These are phyloP conservation scores for Pseudorhombus dupliciocellatus DNA, from an alignment of 2,113 vertebrate genomes.

Conservation along the genomic window DNA sequence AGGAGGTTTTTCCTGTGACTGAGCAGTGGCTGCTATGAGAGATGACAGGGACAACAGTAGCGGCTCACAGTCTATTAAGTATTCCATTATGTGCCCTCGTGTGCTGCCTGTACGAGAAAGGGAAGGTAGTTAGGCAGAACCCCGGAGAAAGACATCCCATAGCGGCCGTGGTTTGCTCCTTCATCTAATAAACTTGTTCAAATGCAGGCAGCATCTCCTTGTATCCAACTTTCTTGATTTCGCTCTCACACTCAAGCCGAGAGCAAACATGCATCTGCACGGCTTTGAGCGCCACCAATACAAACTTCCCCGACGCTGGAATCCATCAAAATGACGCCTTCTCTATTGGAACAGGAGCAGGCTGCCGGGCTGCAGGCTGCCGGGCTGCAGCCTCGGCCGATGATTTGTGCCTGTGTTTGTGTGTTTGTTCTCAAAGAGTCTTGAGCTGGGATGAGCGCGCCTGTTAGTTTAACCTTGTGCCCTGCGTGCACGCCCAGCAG, in stretches of 20 bases:
- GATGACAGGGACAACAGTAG: slow-evolving; percentile 47
- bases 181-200: slow-evolving; percentile 69
- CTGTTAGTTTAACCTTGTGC: slow-evolving; percentile 64
- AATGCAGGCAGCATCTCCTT: slow-evolving; percentile 39
- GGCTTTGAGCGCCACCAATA: slow-evolving; percentile 4
- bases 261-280: slow-evolving; percentile 27
- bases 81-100: slow-evolving; percentile 51
- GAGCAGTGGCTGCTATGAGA: slow-evolving; percentile 23
- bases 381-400: neutral
- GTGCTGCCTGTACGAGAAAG: slow-evolving; percentile 35
- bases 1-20: slow-evolving; percentile 7
- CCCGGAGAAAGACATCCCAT: slow-evolving; percentile 40
- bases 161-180: slow-evolving; percentile 36
- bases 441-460: slow-evolving; percentile 42
- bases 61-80: slow-evolving; percentile 50
- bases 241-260: neutral
- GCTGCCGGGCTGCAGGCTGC: neutral
- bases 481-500: slow-evolving; percentile 54
- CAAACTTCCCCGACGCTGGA: neutral
- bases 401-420: slow-evolving; percentile 8
- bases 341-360: neutral
- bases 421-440: slow-evolving; percentile 31
- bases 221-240: neutral
- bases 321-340: slow-evolving; percentile 27
- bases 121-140: slow-evolving; percentile 30